Conservation (phyloP, 2,888 invertebrate genomes). For the Drosophila anceps region DNA sequence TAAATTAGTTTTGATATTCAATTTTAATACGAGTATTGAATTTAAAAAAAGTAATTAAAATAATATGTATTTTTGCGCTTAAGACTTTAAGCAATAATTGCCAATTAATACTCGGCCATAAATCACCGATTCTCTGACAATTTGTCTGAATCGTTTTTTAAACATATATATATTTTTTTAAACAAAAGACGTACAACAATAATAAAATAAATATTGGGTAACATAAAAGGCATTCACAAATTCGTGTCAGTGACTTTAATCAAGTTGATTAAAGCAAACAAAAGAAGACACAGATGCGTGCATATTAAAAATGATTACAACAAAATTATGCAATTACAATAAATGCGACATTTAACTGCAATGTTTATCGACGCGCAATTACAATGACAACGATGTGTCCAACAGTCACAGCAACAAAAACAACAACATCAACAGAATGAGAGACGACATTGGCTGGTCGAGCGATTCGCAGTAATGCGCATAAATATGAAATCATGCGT, state of each 20-base stretch:
- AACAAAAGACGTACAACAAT: slow-evolving; percentile 11
- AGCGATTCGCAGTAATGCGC: slow-evolving; percentile 76
- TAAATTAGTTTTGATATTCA: not conserved
- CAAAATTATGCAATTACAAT: slow-evolving; percentile 76
- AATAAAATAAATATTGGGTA: slow-evolving; percentile 27
- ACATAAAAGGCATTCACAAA: slow-evolving; percentile 42
- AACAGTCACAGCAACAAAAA: slow-evolving; percentile 17
- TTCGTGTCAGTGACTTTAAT: slow-evolving; percentile 58
- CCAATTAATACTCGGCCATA: slow-evolving; percentile 41
- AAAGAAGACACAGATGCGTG: slow-evolving; percentile 43
- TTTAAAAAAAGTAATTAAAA: not conserved
- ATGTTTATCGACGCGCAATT: slow-evolving; percentile 78
- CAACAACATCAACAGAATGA: slow-evolving; percentile 16
- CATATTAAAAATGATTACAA: slow-evolving; percentile 54
- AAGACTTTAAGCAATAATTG: slow-evolving; percentile 20
- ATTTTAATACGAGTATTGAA: not conserved
- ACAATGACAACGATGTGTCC: slow-evolving; percentile 70
- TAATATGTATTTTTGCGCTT: not conserved
- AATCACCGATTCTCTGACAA: slow-evolving; percentile 40
- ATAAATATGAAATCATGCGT: slow-evolving; percentile 82
- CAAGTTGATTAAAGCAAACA: slow-evolving; percentile 58
- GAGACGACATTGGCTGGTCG: slow-evolving; percentile 39
- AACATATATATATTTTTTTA: not conserved
- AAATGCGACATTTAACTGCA: slow-evolving; percentile 81
- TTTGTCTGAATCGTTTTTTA: slow-evolving; percentile 24